Evolutionary conservation across 2,113 vertebrate genomes (phyloP).

Genomic region (Bubalus kerabau): DNA sequence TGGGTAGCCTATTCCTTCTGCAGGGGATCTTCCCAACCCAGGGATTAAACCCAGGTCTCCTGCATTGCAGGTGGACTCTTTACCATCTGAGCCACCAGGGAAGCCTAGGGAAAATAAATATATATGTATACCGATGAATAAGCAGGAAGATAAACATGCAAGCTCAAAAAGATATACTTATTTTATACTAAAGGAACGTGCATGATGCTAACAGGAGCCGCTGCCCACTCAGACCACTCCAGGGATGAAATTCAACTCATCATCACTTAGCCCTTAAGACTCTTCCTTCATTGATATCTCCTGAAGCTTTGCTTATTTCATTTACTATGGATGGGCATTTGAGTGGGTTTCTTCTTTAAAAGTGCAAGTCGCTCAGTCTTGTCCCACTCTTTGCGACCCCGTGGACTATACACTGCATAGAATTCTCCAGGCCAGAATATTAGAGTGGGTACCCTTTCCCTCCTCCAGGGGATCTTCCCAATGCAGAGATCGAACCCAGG

Average conservation of each 20-base stretch:
- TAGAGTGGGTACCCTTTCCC: not conserved
- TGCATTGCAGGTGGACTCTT: not conserved
- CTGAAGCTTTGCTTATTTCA: rapidly evolving
- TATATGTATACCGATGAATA: too few relatives aligned
- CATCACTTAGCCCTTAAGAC: not conserved
- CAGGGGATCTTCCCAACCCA: not conserved
- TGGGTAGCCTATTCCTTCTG: not conserved
- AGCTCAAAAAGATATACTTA: rapidly evolving
- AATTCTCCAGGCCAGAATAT: not conserved
- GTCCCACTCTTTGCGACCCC: rapidly evolving
- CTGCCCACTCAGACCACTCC: not conserved
- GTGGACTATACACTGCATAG: not conserved
- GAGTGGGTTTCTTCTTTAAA: not conserved
- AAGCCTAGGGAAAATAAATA: not conserved
- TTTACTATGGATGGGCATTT: not conserved
- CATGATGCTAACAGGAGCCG: rapidly evolving
- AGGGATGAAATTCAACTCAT: not conserved
- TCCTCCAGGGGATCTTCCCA: not conserved
- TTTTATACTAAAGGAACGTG: rapidly evolving
- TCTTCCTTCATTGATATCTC: not conserved
- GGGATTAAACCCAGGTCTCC: not conserved
- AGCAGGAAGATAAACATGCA: rapidly evolving
- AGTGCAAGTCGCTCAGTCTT: not conserved
- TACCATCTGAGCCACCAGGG: not conserved
- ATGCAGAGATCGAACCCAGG: rapidly evolving